phyloP scores from a whole-genome alignment of 2,113 vertebrate species.

The Motacilla tschutschensis region DNA sequence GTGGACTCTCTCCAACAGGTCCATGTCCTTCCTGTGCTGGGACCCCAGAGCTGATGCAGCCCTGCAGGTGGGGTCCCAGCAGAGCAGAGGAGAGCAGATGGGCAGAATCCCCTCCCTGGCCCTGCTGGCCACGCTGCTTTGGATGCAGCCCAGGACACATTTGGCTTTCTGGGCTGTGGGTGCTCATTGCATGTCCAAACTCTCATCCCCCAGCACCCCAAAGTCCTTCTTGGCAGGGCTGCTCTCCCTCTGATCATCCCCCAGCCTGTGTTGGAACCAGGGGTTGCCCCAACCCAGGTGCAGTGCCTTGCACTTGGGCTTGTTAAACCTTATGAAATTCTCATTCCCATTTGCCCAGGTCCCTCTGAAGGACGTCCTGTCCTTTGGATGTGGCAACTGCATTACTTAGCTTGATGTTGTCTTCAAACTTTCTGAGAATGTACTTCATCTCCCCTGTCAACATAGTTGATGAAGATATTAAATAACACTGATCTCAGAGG shows the following conservation, averaged over 20 bases:
- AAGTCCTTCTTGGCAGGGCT: accelerated
- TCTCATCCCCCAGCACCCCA: accelerated
- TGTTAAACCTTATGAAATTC: background rate
- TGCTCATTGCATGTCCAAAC: accelerated
- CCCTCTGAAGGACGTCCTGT: background rate
- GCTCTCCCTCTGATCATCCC: accelerated
- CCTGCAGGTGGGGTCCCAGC: background rate
- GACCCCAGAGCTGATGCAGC: background rate
- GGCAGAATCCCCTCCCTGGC: background rate
- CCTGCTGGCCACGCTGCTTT: accelerated
- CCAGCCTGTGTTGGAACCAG: background rate
- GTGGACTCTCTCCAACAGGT: accelerated
- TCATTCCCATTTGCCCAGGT: background rate
- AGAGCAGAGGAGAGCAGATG: background rate
- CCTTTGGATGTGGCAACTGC: accelerated
- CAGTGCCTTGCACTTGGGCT: background rate
- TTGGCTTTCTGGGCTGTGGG: background rate
- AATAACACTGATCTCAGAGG: background rate
- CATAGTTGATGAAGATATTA: background rate
- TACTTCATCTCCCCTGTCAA: background rate
- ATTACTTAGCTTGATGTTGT: background rate
- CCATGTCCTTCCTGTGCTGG: background rate
- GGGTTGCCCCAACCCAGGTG: accelerated
- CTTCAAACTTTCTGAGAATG: background rate
- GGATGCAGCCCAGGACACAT: accelerated